Conservation (phyloP, 2,113 vertebrate genomes). For the Nesogale talazaci region DNA sequence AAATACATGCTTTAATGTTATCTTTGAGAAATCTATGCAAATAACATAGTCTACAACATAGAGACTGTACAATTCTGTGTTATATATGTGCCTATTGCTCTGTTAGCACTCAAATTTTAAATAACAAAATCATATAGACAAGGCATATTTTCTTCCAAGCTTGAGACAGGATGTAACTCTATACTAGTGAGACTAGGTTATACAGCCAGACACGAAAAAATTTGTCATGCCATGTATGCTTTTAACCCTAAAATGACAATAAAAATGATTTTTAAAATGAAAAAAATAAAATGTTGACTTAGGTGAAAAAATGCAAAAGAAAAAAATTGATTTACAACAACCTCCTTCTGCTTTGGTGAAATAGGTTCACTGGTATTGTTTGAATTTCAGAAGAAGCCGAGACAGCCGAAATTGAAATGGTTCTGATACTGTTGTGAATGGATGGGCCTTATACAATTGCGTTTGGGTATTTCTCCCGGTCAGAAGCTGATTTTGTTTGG, state of each 20-base stretch:
- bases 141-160: slow-evolving; percentile 82
- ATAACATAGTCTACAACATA: slow-evolving; percentile 79
- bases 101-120: slow-evolving; percentile 82
- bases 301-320: not conserved
- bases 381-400: not conserved
- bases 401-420: not conserved
- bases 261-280: slow-evolving; percentile 80
- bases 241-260: slow-evolving; percentile 79
- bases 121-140: slow-evolving; percentile 78
- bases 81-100: slow-evolving; percentile 81
- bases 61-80: slow-evolving; percentile 82
- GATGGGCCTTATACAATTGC: not conserved
- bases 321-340: not conserved
- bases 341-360: not conserved
- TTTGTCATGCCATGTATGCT: slow-evolving; percentile 79
- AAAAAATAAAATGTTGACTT: no score
- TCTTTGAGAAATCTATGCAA: slow-evolving; percentile 80
- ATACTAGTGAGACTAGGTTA: slow-evolving; percentile 76
- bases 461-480: not conserved
- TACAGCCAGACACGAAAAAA: slow-evolving; percentile 51
- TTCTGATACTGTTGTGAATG: not conserved
- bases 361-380: not conserved
- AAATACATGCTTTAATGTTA: slow-evolving; percentile 82
- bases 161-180: slow-evolving; percentile 79
- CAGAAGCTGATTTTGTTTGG: not conserved